These are phyloP conservation scores for Gallinago stenura DNA, from an alignment of 2,797 vertebrate species.

Conservation along the genomic window DNA sequence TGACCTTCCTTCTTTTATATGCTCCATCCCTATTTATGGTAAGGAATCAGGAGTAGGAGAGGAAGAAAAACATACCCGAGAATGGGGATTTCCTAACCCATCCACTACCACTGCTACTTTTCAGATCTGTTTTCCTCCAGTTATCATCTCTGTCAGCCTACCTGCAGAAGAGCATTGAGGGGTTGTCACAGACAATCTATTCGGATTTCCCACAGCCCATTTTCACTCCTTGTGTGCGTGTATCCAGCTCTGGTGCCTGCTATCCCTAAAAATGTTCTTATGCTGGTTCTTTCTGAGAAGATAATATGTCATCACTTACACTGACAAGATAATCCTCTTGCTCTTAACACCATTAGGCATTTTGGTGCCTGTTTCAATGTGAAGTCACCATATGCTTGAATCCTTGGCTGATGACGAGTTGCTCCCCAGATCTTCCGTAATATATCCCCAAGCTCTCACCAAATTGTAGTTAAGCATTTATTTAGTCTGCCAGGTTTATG, in stretches of 20 bases:
- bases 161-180: neutral
- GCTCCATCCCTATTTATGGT: neutral
- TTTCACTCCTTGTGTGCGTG: neutral
- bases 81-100: neutral
- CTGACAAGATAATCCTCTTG: neutral
- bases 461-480: slow-evolving; percentile 33
- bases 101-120: neutral
- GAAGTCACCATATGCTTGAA: neutral
- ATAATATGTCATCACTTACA: neutral
- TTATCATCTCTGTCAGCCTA: neutral
- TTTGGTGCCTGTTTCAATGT: neutral
- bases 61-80: neutral
- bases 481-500: slow-evolving; percentile 26
- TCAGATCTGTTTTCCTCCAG: neutral
- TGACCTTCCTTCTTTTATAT: neutral
- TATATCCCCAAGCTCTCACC: neutral
- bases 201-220: neutral
- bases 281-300: neutral
- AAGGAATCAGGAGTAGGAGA: neutral
- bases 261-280: neutral
- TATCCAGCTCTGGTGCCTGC: neutral
- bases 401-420: slow-evolving; percentile 12
- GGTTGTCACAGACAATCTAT: neutral
- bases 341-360: neutral
- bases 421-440: slow-evolving; percentile 2